Evolutionary conservation across 2,113 vertebrate genomes (phyloP), one percentile per base, ranked within the genome.

Genomic region (Condylura cristata): DNA sequence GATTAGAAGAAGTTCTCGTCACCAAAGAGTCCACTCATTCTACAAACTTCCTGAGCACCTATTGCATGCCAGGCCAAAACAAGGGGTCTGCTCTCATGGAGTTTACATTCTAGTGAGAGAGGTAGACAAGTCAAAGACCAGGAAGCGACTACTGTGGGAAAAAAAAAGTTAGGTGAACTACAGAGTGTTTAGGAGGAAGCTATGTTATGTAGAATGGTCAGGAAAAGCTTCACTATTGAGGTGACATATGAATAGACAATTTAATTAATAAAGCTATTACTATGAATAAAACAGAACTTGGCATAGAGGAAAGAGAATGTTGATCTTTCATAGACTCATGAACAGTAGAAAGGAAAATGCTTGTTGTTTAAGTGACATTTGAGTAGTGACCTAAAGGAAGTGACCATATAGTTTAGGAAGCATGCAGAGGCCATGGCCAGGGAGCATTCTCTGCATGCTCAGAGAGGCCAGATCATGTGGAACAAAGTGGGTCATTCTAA

Each of bases 241-340:
- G 32, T 72, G 28, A 89, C n/a, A 74, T 86, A 41, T 39, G 26
- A 89, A 53, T 18, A 80, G 51, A 60, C 30, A 66, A 53, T 72
- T 88, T 63, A 86, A 41, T 51, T 81, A 79, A 86, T 82, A 41
- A 82, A 96, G 74, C 89, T 72, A 72, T 74, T 75, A 75, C 17
- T 20, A 26, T 68, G 41, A 84, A 72, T 93, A 92, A 84, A 89
- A 80, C 48, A 68, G 92, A 87, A 63, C 8, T 28, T 75, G 22
- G 7, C 46, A 8, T 46, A 88, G 32, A 88, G 16, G 71, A 70
- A 79, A 89, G 30, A 83, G 37, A 94, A 44, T 79, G 20, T 65
- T 87, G 26, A 71, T 4, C 44, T 79, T 32, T 63, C 48, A 37
- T 51, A n/a, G n/a, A n/a, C n/a, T 74, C 83, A 56, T 65, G 41